Base-by-base conservation (phyloP, 2,113 vertebrate genomes). In the Oncorhynchus keta region DNA sequence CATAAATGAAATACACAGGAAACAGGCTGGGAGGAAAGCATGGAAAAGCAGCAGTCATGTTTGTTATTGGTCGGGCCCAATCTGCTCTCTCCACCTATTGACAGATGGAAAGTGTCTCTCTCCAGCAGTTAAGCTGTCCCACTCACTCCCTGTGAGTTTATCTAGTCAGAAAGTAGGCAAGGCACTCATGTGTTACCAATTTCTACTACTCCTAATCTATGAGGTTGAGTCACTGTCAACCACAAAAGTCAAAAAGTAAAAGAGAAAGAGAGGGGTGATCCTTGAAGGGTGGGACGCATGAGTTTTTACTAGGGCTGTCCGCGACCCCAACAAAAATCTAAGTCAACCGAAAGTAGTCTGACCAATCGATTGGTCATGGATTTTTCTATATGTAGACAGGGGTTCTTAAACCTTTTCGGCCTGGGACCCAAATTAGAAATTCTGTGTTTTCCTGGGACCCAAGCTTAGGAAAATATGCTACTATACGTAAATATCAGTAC, bases 1-100 rank as follows among this genome's bases (percentile, higher is more conserved):
- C 85, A 85, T 91, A 86, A 89, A 84, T 88, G 82, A 84, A 88
- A 85, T 67, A 65, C 80, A 87, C 86, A 92, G 90, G 90, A 92
- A 92, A 86, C 81, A 83, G 84, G 81, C 87, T 84, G 79, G 49
- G 12, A 77, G 77, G 80, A 77, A 88, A 90, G 87, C 81, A 85
- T 84, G 86, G 86, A 84, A 87, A 75, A 86, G 72, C 64, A 86
- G 84, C 75, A 79, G 86, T 74, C 86, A 78, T 88, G 84, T 90
- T 12, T 30, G 87, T 89, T 86, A 89, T 89, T 85, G 85, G 74
- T 78, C 24, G 2, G 68, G 67, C 77, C 81, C 81, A 83, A 91
- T 91, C 86, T 89, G 85, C 80, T 84, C 87, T 89, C 84, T 86
- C 80, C 87, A 89, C 87, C 90, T 89, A 80, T 86, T 81, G 79